A percentile compares a stretch with the other conserved stretches of the same genome.
Conservation (phyloP, 2,113 vertebrate genomes). For the Phainopepla nitens region DNA sequence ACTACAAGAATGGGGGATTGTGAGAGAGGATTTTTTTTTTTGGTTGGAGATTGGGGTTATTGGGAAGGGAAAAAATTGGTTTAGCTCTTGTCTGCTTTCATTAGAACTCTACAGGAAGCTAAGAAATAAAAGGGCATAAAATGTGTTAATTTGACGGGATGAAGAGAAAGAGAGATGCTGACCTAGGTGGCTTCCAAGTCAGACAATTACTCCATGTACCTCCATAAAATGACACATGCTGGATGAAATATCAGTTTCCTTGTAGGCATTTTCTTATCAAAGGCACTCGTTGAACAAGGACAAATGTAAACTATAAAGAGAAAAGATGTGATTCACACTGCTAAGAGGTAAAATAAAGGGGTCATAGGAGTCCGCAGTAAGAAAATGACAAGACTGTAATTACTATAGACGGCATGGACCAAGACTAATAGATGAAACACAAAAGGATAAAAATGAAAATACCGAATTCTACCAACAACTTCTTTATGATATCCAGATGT, state of each 20-base stretch:
- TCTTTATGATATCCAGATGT: neutral
- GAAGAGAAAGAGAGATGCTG: neutral
- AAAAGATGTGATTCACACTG: neutral
- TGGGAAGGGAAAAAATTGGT: neutral
- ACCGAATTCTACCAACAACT: neutral
- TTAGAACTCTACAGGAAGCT: neutral
- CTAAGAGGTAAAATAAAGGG: neutral
- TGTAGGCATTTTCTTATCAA: neutral
- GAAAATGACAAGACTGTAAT: neutral
- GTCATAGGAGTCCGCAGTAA: neutral
- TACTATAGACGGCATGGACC: rapidly evolving
- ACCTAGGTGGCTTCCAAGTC: neutral
- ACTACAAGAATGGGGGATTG: rapidly evolving
- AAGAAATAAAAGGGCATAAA: neutral
- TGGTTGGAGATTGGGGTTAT: neutral
- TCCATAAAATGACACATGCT: neutral
- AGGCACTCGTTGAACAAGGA: neutral
- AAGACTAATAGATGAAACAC: neutral
- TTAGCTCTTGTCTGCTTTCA: neutral
- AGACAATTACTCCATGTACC: neutral
- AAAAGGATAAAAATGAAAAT: neutral
- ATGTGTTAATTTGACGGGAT: neutral
- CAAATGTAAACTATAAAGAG: neutral
- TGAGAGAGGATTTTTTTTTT: neutral
- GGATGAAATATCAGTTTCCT: neutral